These are phyloP conservation scores for Monoplex corrugatus DNA, from an alignment of 2,888 invertebrate genomes.

Conservation along the genomic window DNA sequence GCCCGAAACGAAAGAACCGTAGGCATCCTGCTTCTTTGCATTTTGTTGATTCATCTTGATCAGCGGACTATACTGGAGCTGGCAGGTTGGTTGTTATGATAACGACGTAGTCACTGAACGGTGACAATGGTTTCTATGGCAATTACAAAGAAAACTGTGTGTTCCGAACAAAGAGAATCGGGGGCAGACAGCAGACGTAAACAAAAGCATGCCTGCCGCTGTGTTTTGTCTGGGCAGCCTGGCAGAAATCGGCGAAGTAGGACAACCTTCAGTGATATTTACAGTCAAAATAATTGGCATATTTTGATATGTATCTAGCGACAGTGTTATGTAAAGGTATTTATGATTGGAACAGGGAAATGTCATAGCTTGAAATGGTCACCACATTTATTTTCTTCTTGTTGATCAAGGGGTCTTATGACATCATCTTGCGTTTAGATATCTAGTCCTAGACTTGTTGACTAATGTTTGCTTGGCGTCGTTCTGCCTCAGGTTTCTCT, in stretches of 20 bases:
- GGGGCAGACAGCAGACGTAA: constrained; percentile 51
- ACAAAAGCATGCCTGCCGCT: constrained; percentile 47
- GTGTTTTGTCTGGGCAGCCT: constrained; percentile 24
- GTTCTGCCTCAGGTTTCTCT: too few relatives aligned
- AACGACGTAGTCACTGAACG: background rate
- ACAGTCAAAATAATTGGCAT: background rate
- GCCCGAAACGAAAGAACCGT: constrained; percentile 49
- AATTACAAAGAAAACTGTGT: background rate
- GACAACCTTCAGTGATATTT: background rate
- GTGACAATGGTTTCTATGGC: constrained; percentile 31
- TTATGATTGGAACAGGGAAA: too few relatives aligned
- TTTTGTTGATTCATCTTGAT: constrained; percentile 20
- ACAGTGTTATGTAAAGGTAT: too few relatives aligned
- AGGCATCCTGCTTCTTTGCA: constrained; percentile 15
- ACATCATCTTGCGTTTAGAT: too few relatives aligned
- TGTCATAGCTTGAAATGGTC: too few relatives aligned
- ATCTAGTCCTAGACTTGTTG: too few relatives aligned
- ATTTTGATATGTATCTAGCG: too few relatives aligned
- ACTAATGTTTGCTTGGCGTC: too few relatives aligned
- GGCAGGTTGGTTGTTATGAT: constrained; percentile 38
- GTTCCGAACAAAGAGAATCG: constrained; percentile 7
- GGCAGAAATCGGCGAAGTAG: constrained; percentile 18
- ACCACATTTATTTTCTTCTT: too few relatives aligned
- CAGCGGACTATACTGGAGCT: constrained; percentile 16
- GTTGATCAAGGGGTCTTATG: too few relatives aligned